phyloP scores from a whole-genome alignment of 2,888 invertebrate species.

The Seira ritae region DNA sequence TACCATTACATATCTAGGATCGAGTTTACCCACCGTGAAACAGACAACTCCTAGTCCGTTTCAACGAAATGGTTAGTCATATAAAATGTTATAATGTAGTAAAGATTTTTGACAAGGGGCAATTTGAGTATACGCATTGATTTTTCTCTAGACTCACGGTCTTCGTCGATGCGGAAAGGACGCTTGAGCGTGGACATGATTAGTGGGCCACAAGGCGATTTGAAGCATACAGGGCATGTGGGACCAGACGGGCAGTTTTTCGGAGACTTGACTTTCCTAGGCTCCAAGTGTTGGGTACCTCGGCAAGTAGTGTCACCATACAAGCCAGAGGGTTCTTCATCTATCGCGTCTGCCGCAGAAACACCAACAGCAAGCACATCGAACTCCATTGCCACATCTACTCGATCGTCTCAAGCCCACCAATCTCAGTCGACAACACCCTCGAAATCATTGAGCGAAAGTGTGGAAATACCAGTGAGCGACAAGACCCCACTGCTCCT shows the following conservation, averaged over 20 bases:
- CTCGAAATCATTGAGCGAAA: conserved; percentile 64
- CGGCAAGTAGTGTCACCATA: conserved; percentile 73
- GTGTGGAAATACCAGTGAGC: conserved; percentile 67
- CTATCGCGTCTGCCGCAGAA: conserved; percentile 42
- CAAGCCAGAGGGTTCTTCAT: conserved; percentile 65
- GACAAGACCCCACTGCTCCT: conserved; percentile 72
- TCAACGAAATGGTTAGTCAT: conserved; percentile 75
- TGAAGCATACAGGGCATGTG: conserved; percentile 97
- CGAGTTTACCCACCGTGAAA: conserved; percentile 82
- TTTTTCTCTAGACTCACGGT: conserved; percentile 66
- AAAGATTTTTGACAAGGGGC: background rate
- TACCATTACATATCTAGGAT: conserved; percentile 90
- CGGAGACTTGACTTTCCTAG: conserved; percentile 90
- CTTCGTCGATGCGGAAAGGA: conserved; percentile 76
- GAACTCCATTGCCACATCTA: conserved; percentile 43
- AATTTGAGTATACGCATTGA: background rate
- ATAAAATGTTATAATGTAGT: no score
- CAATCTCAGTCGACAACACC: conserved; percentile 53
- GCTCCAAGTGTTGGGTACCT: conserved; percentile 77
- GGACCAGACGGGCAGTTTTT: conserved; percentile 98
- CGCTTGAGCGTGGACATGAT: conserved; percentile 94
- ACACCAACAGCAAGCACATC: conserved; percentile 54
- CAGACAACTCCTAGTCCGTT: conserved; percentile 76
- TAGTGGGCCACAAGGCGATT: conserved; percentile 96
- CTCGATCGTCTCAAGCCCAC: conserved; percentile 10